phyloP scores from a whole-genome alignment of 2,113 vertebrate genomes.

The Prinia subflava region DNA sequence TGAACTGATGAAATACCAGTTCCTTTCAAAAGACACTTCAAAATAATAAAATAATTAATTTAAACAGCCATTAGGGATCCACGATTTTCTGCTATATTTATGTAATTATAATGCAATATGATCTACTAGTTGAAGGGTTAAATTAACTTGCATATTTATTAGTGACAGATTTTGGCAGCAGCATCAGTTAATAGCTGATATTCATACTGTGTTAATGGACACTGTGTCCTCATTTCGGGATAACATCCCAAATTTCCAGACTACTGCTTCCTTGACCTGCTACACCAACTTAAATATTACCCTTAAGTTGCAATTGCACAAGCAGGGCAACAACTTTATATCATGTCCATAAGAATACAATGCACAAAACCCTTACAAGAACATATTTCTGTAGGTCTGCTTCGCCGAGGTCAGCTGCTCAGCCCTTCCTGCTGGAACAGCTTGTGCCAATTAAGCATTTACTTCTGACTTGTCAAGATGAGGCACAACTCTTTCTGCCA shows the following conservation, averaged over 20 bases:
- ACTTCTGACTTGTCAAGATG: not conserved
- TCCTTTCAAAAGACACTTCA: not conserved
- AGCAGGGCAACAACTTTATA: not conserved
- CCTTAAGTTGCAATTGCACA: not conserved
- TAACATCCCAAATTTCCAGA: not conserved
- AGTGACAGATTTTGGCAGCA: not conserved
- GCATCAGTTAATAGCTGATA: not conserved
- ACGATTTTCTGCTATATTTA: not conserved
- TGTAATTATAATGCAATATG: not conserved
- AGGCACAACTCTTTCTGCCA: not conserved
- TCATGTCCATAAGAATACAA: not conserved
- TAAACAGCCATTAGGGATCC: not conserved
- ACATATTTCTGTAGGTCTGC: not conserved
- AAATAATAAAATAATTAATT: not conserved
- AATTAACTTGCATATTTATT: not conserved
- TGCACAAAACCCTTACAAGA: not conserved
- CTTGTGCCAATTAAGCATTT: conserved; percentile 18
- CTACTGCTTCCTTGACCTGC: not conserved
- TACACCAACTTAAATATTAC: not conserved
- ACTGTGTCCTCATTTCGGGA: not conserved
- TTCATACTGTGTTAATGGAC: not conserved
- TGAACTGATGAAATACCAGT: not conserved
- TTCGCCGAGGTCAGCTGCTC: not conserved
- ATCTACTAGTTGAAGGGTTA: not conserved
- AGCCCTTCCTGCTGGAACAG: not conserved